A percentile compares a stretch with the other conserved stretches of the same genome.
Evolutionary conservation across 2,888 invertebrate genomes (phyloP).

Genomic region (Pristionchus fissidentatus): DNA sequence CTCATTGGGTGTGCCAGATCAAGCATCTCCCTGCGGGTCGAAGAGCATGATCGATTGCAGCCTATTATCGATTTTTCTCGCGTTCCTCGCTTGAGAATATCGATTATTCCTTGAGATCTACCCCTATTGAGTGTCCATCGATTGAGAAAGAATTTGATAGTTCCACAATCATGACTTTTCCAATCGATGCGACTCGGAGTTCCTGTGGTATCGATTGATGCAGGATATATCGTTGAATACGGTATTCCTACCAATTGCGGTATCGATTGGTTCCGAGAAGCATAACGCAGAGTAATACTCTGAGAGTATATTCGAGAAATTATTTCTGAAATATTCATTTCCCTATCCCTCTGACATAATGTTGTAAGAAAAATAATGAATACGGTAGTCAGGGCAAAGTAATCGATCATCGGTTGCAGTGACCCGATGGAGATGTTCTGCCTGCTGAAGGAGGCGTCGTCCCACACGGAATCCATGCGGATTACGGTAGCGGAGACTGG

Average conservation of each 20-base stretch:
- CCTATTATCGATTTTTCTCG: neutral
- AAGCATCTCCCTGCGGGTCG: too few species aligned
- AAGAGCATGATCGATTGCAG: too few species aligned
- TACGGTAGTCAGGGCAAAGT: neutral
- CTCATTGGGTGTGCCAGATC: too few species aligned
- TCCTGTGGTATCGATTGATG: neutral
- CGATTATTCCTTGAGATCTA: neutral
- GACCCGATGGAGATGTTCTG: neutral
- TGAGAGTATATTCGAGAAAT: neutral
- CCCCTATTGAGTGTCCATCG: neutral
- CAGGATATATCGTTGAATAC: neutral
- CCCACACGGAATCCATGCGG: constrained; percentile 38
- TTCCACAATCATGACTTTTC: neutral
- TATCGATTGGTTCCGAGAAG: constrained; percentile 5
- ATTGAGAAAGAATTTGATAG: neutral
- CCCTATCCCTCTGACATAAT: too few species aligned
- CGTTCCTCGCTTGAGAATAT: neutral
- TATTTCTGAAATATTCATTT: too few species aligned
- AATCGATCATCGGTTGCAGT: neutral
- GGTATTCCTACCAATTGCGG: neutral
- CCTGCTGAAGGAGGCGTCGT: constrained; percentile 30
- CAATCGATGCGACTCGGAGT: neutral
- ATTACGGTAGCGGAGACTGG: constrained; percentile 40
- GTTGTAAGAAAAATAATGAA: too few species aligned
- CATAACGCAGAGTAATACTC: neutral